phyloP scores from a whole-genome alignment of 2,113 vertebrate genomes.

The Platichthys flesus region DNA sequence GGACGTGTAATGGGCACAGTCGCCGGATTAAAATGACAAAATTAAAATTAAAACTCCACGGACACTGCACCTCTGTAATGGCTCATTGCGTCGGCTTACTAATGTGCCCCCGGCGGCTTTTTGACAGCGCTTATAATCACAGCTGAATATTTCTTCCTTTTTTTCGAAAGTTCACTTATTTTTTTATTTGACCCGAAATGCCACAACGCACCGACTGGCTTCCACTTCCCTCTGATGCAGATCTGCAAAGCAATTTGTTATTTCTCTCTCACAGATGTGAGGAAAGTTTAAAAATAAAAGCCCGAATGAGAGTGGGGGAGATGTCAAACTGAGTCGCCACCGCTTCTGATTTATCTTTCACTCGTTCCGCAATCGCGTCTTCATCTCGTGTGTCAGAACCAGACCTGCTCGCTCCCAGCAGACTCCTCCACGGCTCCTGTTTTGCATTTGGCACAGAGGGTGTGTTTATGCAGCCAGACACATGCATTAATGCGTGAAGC shows the following conservation, averaged over 20 bases:
- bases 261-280: constrained; percentile 55
- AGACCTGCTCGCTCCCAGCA: constrained; percentile 3
- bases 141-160: constrained; percentile 54
- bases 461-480: background rate
- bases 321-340: constrained; percentile 45
- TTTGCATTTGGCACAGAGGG: background rate
- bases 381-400: constrained; percentile 4
- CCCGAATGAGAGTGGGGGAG: constrained; percentile 48
- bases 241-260: constrained; percentile 52
- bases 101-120: constrained; percentile 28
- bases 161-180: constrained; percentile 42
- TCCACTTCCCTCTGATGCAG: constrained; percentile 46
- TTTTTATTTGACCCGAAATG: constrained; percentile 49
- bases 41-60: constrained; percentile 37
- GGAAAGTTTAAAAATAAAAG: background rate
- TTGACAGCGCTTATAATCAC: constrained; percentile 46
- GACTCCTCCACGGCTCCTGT: background rate
- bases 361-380: constrained; percentile 20
- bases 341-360: constrained; percentile 33
- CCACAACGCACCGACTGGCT: constrained; percentile 32
- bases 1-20: constrained; percentile 38
- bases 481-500: constrained; percentile 10
- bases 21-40: constrained; percentile 56
- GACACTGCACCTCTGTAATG: constrained; percentile 45
- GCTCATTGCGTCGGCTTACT: constrained; percentile 36